Evolutionary conservation across 1,140 invertebrate species (phyloP), one percentile per base, ranked within the genome.

Genomic region (Mercenaria mercenaria): DNA sequence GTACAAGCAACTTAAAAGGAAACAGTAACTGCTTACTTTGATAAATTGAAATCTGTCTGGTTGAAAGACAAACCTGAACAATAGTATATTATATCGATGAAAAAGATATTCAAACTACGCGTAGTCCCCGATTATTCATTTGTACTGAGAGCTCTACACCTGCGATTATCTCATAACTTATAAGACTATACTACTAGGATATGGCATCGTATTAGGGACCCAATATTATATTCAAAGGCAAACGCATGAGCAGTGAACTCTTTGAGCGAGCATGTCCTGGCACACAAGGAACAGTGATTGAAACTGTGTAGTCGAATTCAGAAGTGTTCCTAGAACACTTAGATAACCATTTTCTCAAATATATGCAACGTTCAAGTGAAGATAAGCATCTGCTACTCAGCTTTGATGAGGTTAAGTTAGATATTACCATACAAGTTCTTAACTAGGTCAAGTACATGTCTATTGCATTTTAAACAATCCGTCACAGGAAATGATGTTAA

Each of bases 171-270:
- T 83, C 37, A 20, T 41, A 20, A 43, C 82, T 18, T 43, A 6
- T 26, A 34, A 72, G 23, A 85, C 43, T 4, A 41, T 43, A 37
- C 0, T 61, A 18, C 29, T 82, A 56, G 80, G n/a, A n/a, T n/a
- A n/a, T n/a, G n/a, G 47, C 26, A 13, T 10, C n/a, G 77, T 37
- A 26, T n/a, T 77, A 41, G 81, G 81, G 8, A 83, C 34, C 64
- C 81, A 83, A 41, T n/a, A 41, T 83, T 83, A 50, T 64, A 23
- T 67, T 67, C 3, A 41, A 83, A 69, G 80, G 80, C 20, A 34
- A 69, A n/a, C 61, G 81, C 47, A n/a, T 81, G 0, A 59, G 29
- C 18, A 32, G 3, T 15, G 77, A 52, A 20, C 50, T 80, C 8
- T 37, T 81, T 0, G 18, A 77, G 26, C 3, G 20, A 26, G 29